Base-by-base conservation (phyloP, 2,888 invertebrate genomes). In the Euzophera pinguis region DNA sequence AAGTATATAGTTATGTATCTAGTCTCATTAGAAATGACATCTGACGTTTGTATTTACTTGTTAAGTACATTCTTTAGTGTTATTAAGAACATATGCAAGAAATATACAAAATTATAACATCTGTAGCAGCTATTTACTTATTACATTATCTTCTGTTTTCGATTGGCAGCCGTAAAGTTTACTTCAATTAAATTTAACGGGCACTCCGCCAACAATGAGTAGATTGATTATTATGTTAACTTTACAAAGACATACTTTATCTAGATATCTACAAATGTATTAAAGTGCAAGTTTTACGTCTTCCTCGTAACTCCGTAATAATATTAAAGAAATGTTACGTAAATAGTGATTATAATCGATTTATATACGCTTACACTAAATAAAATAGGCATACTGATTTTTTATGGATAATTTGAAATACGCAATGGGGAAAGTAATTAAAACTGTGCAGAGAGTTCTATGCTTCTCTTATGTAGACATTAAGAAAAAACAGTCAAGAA, bases 181-280 rank as follows among this genome's bases (percentile, higher is more conserved):
- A 27, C 49, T 35, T 8, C 38, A 50, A 55, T 59, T 54, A 50
- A 51, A 45, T 53, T 50, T 27, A 9, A 5, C 38, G 57, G 57
- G 57, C 49, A 5, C 1, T 14, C 7, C 13, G 43, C 59, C 59
- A 57, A 48, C 8, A 47, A 42, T 41, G 34, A 22, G 17, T 32
- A 50, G 14, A 48, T 51, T 54, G 54, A 48, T 48, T 51, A 49
- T 43, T 53, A 54, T 41, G 54, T 55, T 48, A 52, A 53, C 42
- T 47, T 16, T 16, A 47, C 53, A 56, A 53, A 42, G 50, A 50
- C 10, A 51, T 54, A 45, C 17, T 51, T 51, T 32, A 32, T 29
- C 8, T 32, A 32, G 7, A n/a, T n/a, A n/a, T 10, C 3, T 32
- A 7, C 9, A 32, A 32, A 32, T 10, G 32, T 32, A 32, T 32